phyloP scores from a whole-genome alignment of 1,140 invertebrate genomes.

The Drosophila varians region DNA sequence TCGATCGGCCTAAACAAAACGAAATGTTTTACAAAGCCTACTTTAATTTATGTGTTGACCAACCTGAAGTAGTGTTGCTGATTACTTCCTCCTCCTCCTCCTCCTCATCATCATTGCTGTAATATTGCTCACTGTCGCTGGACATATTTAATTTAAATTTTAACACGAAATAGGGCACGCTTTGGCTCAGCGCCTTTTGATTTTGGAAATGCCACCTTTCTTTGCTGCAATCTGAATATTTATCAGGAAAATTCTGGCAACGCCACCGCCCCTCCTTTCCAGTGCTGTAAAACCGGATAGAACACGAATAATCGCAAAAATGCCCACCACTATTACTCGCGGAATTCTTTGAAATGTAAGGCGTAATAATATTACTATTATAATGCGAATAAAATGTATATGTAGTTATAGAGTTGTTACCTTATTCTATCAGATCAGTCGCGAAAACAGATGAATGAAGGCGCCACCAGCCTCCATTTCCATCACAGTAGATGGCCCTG shows the following conservation, averaged over 20 bases:
- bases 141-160: conserved; percentile 8
- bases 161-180: not conserved
- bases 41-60: not conserved
- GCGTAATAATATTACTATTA: too few species aligned
- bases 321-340: not conserved
- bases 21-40: not conserved
- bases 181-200: conserved; percentile 33
- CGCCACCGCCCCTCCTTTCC: too few species aligned
- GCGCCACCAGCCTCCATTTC: too few species aligned
- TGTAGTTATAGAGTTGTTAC: too few species aligned
- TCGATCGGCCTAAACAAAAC: conserved; percentile 32
- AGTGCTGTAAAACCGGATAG: too few species aligned
- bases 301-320: not conserved
- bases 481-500: too few species aligned
- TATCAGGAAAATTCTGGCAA: too few species aligned
- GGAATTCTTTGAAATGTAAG: not conserved
- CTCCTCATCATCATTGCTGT: conserved; percentile 6
- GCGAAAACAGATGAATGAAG: too few species aligned
- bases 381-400: too few species aligned
- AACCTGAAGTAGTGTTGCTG: conserved; percentile 42
- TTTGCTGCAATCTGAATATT: not conserved
- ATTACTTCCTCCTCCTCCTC: conserved; percentile 27
- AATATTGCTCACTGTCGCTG: conserved; percentile 51
- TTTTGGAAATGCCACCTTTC: not conserved
- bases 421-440: too few species aligned